phyloP scores from a whole-genome alignment of 2,888 invertebrate genomes.

The Proisotoma minuta region DNA sequence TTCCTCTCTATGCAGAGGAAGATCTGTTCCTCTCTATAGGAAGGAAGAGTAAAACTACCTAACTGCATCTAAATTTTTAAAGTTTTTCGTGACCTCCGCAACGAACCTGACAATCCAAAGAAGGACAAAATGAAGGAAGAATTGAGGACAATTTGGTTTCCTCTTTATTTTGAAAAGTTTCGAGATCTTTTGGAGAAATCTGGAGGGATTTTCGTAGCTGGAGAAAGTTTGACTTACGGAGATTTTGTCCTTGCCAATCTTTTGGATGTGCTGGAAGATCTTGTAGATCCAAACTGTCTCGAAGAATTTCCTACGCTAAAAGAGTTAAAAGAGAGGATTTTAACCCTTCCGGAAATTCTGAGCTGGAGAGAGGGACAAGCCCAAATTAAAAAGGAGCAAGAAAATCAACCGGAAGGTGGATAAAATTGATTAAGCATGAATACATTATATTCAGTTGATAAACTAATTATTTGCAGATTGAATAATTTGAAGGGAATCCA shows the following conservation, averaged over 20 bases:
- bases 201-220: conserved; percentile 14
- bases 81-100: conserved; percentile 22
- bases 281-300: conserved; percentile 21
- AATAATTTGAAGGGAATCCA: too few relatives aligned
- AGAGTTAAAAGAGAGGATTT: conserved; percentile 14
- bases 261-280: conserved; percentile 18
- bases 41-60: too few relatives aligned
- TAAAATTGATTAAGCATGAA: too few relatives aligned
- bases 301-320: conserved; percentile 14
- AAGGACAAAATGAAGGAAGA: conserved; percentile 17
- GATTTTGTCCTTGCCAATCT: conserved; percentile 20
- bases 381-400: too few relatives aligned
- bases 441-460: too few relatives aligned
- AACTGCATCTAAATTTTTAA: not conserved
- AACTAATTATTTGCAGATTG: too few relatives aligned
- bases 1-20: too few relatives aligned
- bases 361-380: conserved; percentile 4
- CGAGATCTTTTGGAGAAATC: conserved; percentile 8
- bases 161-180: conserved; percentile 16
- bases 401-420: too few relatives aligned
- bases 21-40: too few relatives aligned
- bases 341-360: conserved; percentile 14
- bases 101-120: conserved; percentile 12
- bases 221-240: conserved; percentile 17
- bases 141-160: conserved; percentile 7